phyloP scores from a whole-genome alignment of 2,888 invertebrate genomes.

The Neoascia interrupta region DNA sequence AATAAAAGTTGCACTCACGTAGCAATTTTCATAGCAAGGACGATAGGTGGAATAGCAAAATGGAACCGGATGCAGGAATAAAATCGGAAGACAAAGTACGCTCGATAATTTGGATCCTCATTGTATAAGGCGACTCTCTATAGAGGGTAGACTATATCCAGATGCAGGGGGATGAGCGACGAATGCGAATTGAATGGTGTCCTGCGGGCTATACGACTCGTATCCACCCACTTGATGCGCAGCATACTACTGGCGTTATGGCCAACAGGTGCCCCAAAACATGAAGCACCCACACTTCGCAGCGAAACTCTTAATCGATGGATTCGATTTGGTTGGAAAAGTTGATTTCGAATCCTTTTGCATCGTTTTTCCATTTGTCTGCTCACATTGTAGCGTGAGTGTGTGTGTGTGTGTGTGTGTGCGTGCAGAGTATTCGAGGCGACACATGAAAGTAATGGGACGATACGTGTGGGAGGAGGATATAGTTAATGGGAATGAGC shows the following conservation, averaged over 20 bases:
- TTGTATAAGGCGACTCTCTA: slow-evolving; percentile 25
- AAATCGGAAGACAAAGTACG: slow-evolving; percentile 64
- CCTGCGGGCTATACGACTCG: neutral
- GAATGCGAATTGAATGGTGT: slow-evolving; percentile 2
- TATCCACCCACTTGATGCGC: slow-evolving; percentile 45
- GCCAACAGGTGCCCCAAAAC: slow-evolving; percentile 52
- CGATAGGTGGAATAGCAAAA: slow-evolving; percentile 29
- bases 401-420: too few species aligned
- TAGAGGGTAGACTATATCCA: neutral
- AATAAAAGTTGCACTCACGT: slow-evolving; percentile 48
- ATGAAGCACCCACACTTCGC: too few species aligned
- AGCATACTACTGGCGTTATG: neutral
- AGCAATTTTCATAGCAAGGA: slow-evolving; percentile 29
- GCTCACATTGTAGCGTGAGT: too few species aligned
- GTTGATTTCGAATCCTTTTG: neutral
- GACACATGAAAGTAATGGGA: slow-evolving; percentile 4
- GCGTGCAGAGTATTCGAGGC: too few species aligned
- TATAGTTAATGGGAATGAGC: slow-evolving; percentile 2
- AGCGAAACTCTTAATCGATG: slow-evolving; percentile 49
- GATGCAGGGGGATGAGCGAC: neutral
- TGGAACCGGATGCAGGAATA: slow-evolving; percentile 51
- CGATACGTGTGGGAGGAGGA: neutral
- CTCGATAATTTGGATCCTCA: slow-evolving; percentile 48
- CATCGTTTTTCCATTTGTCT: too few species aligned
- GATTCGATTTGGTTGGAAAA: slow-evolving; percentile 50